Evolutionary conservation across 2,888 invertebrate species (phyloP), one percentile per base, ranked within the genome.

Genomic region (Himalopsyche tibetana): DNA sequence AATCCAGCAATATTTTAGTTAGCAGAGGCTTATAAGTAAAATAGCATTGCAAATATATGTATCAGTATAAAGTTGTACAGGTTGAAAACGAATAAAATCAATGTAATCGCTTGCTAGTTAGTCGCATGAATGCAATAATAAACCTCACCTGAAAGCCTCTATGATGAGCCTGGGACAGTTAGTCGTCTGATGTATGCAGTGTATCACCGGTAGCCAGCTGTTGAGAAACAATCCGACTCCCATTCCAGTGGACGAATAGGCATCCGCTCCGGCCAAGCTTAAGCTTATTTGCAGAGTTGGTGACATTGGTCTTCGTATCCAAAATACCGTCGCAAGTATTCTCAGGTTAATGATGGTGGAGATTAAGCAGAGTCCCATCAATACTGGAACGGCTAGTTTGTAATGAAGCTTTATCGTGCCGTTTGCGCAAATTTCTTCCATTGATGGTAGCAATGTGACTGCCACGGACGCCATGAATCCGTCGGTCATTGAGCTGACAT

Each of bases 241-340:
- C 69, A 94, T 90, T 74, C 94, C 90, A 40, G 92, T 89, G 4
- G 94, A 94, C 11, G 94, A 93, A 88, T 93, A 92, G 0, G 94
- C 93, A 89, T 95, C 94, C 0, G 95, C 94, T 1, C 93, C 93
- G 5, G 94, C 94, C 81, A 95, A 90, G 89, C 94, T 94, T 28
- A 95, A 90, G 88, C 94, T 94, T 85, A 95, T 93, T 89, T 93
- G 92, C n/a, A 94, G 90, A 3, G 94, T 94, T 1, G 94, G 94
- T 1, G 94, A 93, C 89, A 95, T 90, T 0, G 94, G 93, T 82
- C 93, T 91, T 74, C 93, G 91, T 56, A 94, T 93, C 94, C 94
- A 95, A 81, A 92, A 91, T 1, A 93, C 92, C 87, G 94, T 92
- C 36, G 92, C 89, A 38, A 95, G 91, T 9, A 95, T 93, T 63